Evolutionary conservation across 2,888 invertebrate genomes (phyloP).

Genomic region (Bimastos eiseni): DNA sequence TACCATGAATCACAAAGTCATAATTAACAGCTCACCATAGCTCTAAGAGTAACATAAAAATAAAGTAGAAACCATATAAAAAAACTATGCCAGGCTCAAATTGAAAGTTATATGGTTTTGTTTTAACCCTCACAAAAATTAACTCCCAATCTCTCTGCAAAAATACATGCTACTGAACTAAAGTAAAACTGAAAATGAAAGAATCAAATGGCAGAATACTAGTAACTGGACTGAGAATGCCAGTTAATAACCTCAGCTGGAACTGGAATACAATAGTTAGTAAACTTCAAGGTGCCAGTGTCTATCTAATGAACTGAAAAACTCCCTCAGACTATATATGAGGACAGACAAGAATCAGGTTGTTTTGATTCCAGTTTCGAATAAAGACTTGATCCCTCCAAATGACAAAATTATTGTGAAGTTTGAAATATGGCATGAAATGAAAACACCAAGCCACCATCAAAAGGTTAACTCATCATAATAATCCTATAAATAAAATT

Average conservation of each 20-base stretch:
- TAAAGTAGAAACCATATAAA: background rate
- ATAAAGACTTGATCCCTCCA: background rate
- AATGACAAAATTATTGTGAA: background rate
- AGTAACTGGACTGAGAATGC: background rate
- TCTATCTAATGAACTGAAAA: background rate
- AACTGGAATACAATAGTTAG: background rate
- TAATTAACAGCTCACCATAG: conserved; percentile 13
- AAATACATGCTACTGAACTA: background rate
- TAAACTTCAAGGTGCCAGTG: background rate
- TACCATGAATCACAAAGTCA: conserved; percentile 2
- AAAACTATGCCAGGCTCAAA: background rate
- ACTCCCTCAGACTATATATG: too few species aligned
- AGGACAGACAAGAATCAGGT: background rate
- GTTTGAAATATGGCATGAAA: background rate
- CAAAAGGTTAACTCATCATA: background rate
- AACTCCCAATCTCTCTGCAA: background rate
- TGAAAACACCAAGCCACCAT: background rate
- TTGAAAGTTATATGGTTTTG: background rate
- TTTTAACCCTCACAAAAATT: background rate
- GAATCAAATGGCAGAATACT: background rate
- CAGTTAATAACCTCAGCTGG: background rate
- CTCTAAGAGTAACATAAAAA: background rate
- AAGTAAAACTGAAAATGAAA: background rate
- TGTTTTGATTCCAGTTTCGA: background rate
- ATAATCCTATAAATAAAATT: background rate